Percentiles rank a stretch among this genome's conserved stretches.
phyloP scores from a whole-genome alignment of 1,140 invertebrate genomes.

The Atta texana region DNA sequence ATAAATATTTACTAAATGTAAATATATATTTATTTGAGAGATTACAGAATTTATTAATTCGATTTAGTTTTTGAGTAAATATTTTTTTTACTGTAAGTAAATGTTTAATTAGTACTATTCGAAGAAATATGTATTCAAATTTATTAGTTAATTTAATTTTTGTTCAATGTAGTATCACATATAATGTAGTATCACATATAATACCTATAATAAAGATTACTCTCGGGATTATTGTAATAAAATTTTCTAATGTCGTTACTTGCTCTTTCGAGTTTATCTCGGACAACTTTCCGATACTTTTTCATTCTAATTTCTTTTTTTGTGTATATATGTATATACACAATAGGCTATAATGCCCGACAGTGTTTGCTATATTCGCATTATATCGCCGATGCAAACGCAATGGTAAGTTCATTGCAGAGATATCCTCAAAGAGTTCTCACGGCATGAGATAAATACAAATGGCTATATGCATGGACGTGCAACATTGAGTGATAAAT shows the following conservation, averaged over 20 bases:
- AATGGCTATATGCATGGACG: constrained; percentile 54
- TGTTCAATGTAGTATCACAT: neutral
- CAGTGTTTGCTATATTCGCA: neutral
- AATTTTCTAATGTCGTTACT: constrained; percentile 9
- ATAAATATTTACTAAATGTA: neutral
- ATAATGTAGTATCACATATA: no score
- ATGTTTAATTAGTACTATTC: no score
- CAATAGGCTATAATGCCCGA: neutral
- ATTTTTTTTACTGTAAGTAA: no score
- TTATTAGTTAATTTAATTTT: neutral
- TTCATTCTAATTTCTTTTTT: neutral
- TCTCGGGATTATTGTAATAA: neutral
- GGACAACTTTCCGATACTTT: neutral
- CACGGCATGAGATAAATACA: constrained; percentile 70
- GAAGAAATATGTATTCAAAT: no score
- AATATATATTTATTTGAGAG: no score
- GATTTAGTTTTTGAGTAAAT: no score
- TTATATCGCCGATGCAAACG: constrained; percentile 11
- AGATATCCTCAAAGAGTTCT: constrained; percentile 46
- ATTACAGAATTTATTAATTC: no score
- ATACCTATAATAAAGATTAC: no score
- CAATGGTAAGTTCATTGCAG: neutral
- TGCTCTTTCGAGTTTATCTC: neutral
- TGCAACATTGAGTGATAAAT: constrained; percentile 65
- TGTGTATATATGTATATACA: neutral